Evolutionary conservation across 2,888 invertebrate genomes (phyloP).

Genomic region (Spialia ferax): DNA sequence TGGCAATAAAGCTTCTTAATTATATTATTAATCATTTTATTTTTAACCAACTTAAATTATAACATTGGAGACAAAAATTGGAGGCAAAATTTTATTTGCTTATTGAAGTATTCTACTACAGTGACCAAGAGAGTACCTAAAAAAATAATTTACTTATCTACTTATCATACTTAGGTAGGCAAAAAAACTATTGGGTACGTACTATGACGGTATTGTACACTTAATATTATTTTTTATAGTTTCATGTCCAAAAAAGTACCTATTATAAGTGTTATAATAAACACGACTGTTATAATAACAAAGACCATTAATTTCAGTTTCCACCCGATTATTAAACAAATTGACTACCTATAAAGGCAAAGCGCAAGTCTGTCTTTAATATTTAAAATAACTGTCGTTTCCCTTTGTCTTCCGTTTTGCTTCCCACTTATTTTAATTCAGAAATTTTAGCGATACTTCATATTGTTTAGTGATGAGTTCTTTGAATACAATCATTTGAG

Average conservation of each 20-base stretch:
- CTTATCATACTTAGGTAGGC: no score
- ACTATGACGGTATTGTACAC: no score
- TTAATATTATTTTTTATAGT: no score
- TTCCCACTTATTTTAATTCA: slow-evolving; percentile 13
- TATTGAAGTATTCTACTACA: no score
- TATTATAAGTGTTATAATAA: no score
- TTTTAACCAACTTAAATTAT: background rate
- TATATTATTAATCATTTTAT: background rate
- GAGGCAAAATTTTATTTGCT: no score
- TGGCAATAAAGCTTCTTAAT: background rate
- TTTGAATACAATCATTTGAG: slow-evolving; percentile 20
- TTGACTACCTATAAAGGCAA: slow-evolving; percentile 20
- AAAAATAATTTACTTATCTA: no score
- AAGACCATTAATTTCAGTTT: background rate
- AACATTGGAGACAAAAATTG: no score
- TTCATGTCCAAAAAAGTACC: no score
- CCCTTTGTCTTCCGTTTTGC: slow-evolving; percentile 25
- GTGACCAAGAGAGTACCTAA: no score
- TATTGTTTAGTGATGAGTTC: slow-evolving; percentile 3
- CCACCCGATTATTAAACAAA: background rate
- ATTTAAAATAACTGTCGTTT: slow-evolving; percentile 36
- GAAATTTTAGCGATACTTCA: slow-evolving; percentile 19
- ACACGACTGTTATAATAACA: background rate
- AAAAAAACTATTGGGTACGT: no score
- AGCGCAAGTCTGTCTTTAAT: background rate